Conservation (phyloP, 1,140 invertebrate genomes). For the Pentalonia nigronervosa region DNA sequence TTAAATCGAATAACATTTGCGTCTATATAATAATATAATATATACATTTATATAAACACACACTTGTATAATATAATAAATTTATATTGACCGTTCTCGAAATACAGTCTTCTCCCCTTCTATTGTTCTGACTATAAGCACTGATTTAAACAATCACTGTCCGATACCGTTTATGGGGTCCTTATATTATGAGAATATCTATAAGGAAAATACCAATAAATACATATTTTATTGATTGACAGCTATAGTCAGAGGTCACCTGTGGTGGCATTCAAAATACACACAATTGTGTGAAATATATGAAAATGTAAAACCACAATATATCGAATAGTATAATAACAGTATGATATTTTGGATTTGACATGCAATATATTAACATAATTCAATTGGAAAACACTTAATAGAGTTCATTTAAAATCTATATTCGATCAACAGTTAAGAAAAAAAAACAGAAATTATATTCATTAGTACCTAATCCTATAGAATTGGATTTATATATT, state of each 20-base stretch:
- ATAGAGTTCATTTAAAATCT: neutral
- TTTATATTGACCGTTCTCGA: neutral
- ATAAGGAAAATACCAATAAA: conserved; percentile 52
- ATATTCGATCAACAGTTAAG: neutral
- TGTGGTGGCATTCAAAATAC: conserved; percentile 45
- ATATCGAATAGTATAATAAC: neutral
- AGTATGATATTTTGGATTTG: neutral
- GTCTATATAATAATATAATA: no score
- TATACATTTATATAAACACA: neutral
- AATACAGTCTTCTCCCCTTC: neutral
- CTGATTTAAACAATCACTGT: conserved; percentile 41
- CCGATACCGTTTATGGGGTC: conserved; percentile 28
- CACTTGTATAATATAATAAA: neutral
- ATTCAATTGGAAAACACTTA: conserved; percentile 31
- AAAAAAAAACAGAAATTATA: neutral
- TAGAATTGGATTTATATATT: neutral
- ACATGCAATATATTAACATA: conserved; percentile 39
- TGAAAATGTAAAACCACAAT: conserved; percentile 18
- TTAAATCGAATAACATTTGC: neutral
- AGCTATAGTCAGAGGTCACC: conserved; percentile 33
- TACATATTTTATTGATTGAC: conserved; percentile 40
- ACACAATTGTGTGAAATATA: conserved; percentile 30
- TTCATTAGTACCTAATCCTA: neutral
- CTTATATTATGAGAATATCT: conserved; percentile 30
- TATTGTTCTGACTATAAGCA: conserved; percentile 32